Percentiles rank a stretch among this genome's conserved stretches.
Conservation (phyloP, 2,888 invertebrate genomes). For the Hololepta plana region DNA sequence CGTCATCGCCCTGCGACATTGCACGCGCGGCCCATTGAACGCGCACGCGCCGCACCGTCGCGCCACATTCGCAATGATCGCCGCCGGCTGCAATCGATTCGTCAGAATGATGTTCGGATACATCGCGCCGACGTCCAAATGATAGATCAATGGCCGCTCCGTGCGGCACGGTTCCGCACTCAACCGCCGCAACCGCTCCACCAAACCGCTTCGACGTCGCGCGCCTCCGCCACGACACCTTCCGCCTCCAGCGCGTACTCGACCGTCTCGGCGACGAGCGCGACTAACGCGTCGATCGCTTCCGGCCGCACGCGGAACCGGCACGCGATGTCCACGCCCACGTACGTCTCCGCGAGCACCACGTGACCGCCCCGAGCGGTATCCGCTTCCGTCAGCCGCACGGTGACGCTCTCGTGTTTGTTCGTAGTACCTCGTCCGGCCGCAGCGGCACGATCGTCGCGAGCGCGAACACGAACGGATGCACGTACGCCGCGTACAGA, state of each 20-base stretch:
- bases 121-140: conserved; percentile 99
- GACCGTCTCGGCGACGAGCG: conserved; percentile 63
- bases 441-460: conserved; percentile 98
- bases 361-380: conserved; percentile 97
- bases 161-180: too few species aligned
- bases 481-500: conserved; percentile 97
- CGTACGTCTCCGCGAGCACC: conserved; percentile 92
- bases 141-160: conserved; percentile 94
- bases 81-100: conserved; percentile 91
- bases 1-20: conserved; percentile 83
- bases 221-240: too few species aligned
- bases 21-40: conserved; percentile 79
- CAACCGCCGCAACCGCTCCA: too few species aligned
- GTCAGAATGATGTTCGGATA: conserved; percentile 99
- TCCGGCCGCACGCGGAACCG: conserved; percentile 70
- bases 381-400: conserved; percentile 71
- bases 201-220: too few species aligned
- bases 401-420: conserved; percentile 73
- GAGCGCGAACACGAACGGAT: conserved; percentile 96
- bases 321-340: conserved; percentile 99
- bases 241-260: conserved; percentile 81
- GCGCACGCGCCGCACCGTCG: conserved; percentile 98
- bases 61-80: conserved; percentile 76
- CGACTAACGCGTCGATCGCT: conserved; percentile 62
- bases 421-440: conserved; percentile 95